phyloP scores from a whole-genome alignment of 1,140 invertebrate genomes.

The Brachionus plicatilis region DNA sequence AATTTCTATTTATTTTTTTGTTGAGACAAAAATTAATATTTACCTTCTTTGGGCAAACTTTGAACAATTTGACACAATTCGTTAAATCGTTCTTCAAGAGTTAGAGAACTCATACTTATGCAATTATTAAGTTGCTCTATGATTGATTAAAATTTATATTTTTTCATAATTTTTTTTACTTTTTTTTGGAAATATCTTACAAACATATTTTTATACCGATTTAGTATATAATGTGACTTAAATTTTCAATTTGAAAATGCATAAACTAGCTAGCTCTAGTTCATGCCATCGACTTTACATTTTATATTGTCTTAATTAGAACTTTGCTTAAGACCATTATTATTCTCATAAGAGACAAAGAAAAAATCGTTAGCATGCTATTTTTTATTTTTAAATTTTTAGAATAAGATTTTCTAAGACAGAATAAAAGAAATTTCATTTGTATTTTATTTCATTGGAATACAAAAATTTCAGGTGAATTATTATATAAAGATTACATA shows the following conservation, averaged over 20 bases:
- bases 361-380: too few species aligned
- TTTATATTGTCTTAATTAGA: too few species aligned
- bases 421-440: background rate
- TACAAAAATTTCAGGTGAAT: background rate
- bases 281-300: background rate
- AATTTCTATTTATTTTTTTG: constrained; percentile 48
- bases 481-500: background rate
- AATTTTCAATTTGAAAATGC: background rate
- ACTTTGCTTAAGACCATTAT: too few species aligned
- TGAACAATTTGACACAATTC: constrained; percentile 80
- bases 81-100: constrained; percentile 69
- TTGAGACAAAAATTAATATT: constrained; percentile 43
- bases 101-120: background rate
- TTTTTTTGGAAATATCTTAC: background rate
- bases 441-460: background rate
- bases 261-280: background rate
- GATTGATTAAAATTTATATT: background rate
- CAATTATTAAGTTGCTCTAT: background rate
- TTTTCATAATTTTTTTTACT: background rate
- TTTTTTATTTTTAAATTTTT: too few species aligned
- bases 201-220: background rate
- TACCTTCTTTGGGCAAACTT: constrained; percentile 79
- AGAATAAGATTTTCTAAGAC: too few species aligned
- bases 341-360: too few species aligned
- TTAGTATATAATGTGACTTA: background rate